Base-by-base conservation (phyloP, 1,140 invertebrate genomes). In the Pogonomyrmex californicus region DNA sequence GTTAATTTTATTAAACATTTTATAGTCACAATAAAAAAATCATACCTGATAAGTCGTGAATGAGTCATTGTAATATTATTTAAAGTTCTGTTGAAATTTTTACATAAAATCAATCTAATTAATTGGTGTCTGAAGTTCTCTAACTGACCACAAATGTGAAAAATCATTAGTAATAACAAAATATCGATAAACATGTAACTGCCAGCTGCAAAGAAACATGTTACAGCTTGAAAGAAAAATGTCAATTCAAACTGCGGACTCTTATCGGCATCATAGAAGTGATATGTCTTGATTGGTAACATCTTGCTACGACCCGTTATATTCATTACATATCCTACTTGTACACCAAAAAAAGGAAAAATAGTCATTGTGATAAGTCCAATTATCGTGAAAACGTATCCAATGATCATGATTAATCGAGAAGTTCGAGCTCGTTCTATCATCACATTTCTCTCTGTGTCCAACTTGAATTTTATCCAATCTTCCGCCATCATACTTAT, bases 81-180 rank as follows among this genome's bases (percentile, higher is more conserved):
- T 6, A 78, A 7, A 78, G 17, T 10, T 2, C 17, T 36, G 23
- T 49, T 23, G 44, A 78, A 65, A 78, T 65, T 33, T 14, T 49
- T 65, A 3, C 23, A 47, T 2, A 10, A 78, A 5, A 51, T 5
- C 12, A 78, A 47, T 4, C 7, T 51, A 7, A 49, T 4, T 14
- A 75, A 4, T 23, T 17, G 60, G 1, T 12, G 4, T 38, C 17
- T 30, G 6, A 78, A 78, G 4, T 78, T 78, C 17, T 65, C 58
- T 33, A 78, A 47, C 2, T 87, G 85, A 1, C 56, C 65, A 2
- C 56, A 63, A 38, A 87, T 87, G 14, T 79, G 73, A 44, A 86
- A 10, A 6, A 79, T 47, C 4, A 54, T 9, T 10, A 79, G 0
- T 10, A 56, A 38, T 30, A 86, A 78, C 2, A 87, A 56, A 12